A percentile compares a stretch with the other conserved stretches of the same genome.
phyloP scores from a whole-genome alignment of 2,797 vertebrate genomes.

The Knipowitschia caucasica region DNA sequence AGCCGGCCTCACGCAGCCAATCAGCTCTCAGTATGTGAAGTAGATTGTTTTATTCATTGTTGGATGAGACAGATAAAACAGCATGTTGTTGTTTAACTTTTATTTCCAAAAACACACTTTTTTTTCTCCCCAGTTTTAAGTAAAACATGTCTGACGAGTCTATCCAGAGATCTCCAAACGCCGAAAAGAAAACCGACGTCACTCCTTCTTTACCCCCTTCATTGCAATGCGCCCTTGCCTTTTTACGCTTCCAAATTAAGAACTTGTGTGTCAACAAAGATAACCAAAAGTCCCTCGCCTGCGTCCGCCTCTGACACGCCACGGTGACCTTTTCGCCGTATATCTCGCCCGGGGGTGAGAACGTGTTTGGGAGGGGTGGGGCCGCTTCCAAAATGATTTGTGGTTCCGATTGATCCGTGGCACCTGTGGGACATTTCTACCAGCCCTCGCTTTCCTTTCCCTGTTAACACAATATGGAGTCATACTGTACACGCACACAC shows the following conservation, averaged over 20 bases:
- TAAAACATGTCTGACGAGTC: background rate
- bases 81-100: too few relatives aligned
- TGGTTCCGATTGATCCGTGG: conserved; percentile 59
- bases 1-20: too few relatives aligned
- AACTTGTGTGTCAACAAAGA: conserved; percentile 10
- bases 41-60: too few relatives aligned
- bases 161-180: background rate
- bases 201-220: background rate
- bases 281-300: background rate
- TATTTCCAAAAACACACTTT: too few relatives aligned
- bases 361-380: conserved; percentile 1
- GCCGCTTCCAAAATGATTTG: conserved; percentile 58
- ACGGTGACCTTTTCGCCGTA: conserved; percentile 8
- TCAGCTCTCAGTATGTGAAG: too few relatives aligned
- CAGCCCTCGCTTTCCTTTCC: conserved; percentile 32
- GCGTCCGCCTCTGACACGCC: background rate
- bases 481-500: too few relatives aligned
- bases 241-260: conserved; percentile 10
- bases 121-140: too few relatives aligned
- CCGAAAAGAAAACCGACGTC: background rate
- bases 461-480: conserved; percentile 51
- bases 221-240: background rate
- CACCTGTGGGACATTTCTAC: conserved; percentile 61
- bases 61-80: too few relatives aligned
- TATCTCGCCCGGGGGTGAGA: conserved; percentile 8